phyloP scores from a whole-genome alignment of 2,797 vertebrate species.

The Corythornis leucogaster region DNA sequence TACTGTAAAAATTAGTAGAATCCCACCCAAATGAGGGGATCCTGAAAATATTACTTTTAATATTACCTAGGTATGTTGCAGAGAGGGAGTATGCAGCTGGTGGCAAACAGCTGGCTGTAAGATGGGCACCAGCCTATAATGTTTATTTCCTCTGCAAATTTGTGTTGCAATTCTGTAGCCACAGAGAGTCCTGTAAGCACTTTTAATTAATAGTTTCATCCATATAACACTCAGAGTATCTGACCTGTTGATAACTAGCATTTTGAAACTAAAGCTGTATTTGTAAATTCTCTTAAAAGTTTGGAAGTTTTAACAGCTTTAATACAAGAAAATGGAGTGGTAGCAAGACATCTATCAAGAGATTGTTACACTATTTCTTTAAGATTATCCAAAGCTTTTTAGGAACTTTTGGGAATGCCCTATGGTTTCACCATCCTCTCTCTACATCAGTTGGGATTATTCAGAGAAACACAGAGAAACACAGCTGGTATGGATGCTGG shows the following conservation, averaged over 20 bases:
- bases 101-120: slow-evolving; percentile 59
- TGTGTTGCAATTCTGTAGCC: slow-evolving; percentile 10
- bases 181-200: not conserved
- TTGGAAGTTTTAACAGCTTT: slow-evolving; percentile 13
- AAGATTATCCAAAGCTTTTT: not conserved
- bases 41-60: not conserved
- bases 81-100: not conserved
- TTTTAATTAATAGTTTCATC: slow-evolving; percentile 39
- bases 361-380: not conserved
- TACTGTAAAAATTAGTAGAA: slow-evolving; percentile 1
- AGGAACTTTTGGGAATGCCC: not conserved
- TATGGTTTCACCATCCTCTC: not conserved
- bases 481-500: not conserved
- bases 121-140: slow-evolving; percentile 26
- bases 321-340: not conserved
- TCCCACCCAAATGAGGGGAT: not conserved
- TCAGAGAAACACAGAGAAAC: not conserved
- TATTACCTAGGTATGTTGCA: slow-evolving; percentile 18
- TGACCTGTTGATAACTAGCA: not conserved
- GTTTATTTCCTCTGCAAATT: slow-evolving; percentile 21
- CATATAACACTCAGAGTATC: not conserved
- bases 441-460: not conserved
- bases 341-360: not conserved
- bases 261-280: not conserved
- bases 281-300: not conserved